Conservation (phyloP, 2,113 vertebrate species). For the Numenius arquata region DNA sequence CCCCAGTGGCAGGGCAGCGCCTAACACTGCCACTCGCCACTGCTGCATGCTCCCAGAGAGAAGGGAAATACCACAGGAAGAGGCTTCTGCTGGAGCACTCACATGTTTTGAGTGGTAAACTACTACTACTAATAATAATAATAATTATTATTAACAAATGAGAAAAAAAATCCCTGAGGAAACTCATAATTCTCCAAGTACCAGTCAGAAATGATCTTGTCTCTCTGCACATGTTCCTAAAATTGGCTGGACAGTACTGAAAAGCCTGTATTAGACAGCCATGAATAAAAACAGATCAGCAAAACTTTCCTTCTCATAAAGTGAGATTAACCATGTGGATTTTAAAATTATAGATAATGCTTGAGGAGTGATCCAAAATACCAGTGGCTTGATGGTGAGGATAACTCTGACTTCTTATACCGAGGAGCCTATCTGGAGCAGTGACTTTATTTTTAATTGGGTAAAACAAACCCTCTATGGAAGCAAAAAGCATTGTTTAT, state of each 20-base stretch:
- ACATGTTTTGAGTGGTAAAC: background rate
- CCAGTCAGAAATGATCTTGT: background rate
- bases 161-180: background rate
- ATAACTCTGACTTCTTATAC: background rate
- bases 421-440: background rate
- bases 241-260: background rate
- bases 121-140: background rate
- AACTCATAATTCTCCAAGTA: background rate
- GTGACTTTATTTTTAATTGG: background rate
- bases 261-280: background rate
- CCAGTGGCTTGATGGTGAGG: background rate
- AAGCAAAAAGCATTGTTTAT: background rate
- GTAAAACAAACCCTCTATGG: background rate
- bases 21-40: background rate
- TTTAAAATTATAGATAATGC: background rate
- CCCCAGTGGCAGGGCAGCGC: rapidly evolving
- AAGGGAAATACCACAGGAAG: background rate
- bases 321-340: background rate
- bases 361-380: background rate
- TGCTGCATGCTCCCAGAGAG: background rate
- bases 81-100: background rate
- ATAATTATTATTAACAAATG: background rate
- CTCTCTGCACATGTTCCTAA: background rate
- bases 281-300: background rate
- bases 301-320: background rate